These are phyloP conservation scores for Protodeltote pygarga DNA, from an alignment of 2,888 invertebrate genomes.

Conservation along the genomic window DNA sequence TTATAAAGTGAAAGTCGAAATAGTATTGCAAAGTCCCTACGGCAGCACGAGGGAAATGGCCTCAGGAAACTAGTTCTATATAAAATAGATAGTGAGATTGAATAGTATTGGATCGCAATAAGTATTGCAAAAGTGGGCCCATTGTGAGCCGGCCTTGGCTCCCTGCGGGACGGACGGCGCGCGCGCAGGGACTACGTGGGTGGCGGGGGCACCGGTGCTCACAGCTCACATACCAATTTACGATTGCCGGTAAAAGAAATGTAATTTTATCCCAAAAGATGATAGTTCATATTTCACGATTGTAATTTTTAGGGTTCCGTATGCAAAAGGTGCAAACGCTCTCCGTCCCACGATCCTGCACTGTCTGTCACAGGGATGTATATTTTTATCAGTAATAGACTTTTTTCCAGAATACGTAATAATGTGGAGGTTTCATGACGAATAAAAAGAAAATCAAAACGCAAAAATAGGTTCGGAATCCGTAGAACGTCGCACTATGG, in stretches of 20 bases:
- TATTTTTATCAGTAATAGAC: too few species aligned
- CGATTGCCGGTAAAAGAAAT: slow-evolving; percentile 35
- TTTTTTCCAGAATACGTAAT: too few species aligned
- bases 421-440: too few species aligned
- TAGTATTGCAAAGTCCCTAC: slow-evolving; percentile 61
- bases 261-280: slow-evolving; percentile 35
- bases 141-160: slow-evolving; percentile 80
- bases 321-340: too few species aligned
- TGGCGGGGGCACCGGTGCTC: slow-evolving; percentile 55
- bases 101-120: slow-evolving; percentile 80
- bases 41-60: slow-evolving; percentile 67
- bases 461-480: too few species aligned
- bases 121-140: slow-evolving; percentile 72
- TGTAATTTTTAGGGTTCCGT: too few species aligned
- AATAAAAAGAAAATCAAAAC: too few species aligned
- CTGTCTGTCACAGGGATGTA: too few species aligned
- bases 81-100: slow-evolving; percentile 81
- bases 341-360: too few species aligned
- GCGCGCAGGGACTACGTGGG: slow-evolving; percentile 68
- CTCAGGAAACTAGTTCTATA: slow-evolving; percentile 81
- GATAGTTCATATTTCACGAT: slow-evolving; percentile 33
- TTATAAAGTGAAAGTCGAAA: slow-evolving; percentile 54
- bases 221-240: too few species aligned
- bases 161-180: slow-evolving; percentile 62
- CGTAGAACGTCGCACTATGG: too few species aligned